Conservation (phyloP, 2,888 invertebrate species). For the Aphodius sticticus region DNA sequence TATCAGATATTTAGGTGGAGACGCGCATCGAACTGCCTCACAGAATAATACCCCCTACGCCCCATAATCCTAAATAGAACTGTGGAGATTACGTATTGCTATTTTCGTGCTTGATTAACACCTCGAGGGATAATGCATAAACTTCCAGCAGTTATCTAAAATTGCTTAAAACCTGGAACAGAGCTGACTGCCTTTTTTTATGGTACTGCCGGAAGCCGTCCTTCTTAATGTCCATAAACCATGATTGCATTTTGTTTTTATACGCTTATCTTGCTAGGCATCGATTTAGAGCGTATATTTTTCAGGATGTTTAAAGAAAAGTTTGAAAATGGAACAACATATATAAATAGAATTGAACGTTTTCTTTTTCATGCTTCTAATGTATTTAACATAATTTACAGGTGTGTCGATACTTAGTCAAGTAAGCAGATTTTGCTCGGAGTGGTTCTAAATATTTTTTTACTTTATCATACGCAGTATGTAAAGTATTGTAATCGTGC, state of each 20-base stretch:
- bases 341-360: no score
- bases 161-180: background rate
- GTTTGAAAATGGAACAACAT: background rate
- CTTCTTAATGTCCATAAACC: slow-evolving; percentile 4
- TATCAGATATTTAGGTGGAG: background rate
- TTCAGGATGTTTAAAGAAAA: background rate
- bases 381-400: no score
- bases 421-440: no score
- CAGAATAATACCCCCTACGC: background rate
- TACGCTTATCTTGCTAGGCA: background rate
- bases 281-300: background rate
- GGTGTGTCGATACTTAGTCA: no score
- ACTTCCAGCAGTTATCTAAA: background rate
- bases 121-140: background rate
- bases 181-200: background rate
- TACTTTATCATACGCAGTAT: no score
- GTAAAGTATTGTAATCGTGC: no score
- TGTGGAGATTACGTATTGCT: slow-evolving; percentile 4
- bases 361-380: no score
- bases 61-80: background rate
- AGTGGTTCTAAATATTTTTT: no score
- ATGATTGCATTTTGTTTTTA: background rate
- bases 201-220: background rate
- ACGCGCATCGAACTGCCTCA: background rate
- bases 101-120: slow-evolving; percentile 4